Evolutionary conservation across 92 coral and sea anemone species (phyloP), one percentile per base, ranked within the genome.

Genomic region (Porites rus): DNA sequence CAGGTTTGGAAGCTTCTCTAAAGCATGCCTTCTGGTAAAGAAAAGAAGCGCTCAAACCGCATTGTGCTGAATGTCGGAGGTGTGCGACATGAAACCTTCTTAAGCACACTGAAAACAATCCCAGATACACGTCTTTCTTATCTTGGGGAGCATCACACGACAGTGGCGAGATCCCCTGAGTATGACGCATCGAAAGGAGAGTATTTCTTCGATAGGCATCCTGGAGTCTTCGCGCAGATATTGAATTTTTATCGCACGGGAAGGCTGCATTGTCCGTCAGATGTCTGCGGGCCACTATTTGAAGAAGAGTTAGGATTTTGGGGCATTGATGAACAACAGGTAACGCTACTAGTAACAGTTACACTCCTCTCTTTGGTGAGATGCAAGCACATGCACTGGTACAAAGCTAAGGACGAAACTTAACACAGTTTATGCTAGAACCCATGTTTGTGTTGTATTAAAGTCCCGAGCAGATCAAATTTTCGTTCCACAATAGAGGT

Each of bases 191-290:
- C 91, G 5, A 90, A 93, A 64, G 91, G 84, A 58, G 99, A 97
- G 89, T 97, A 95, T 74, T 97, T 97, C 66, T 97, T 97, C 63
- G 99, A 97, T 81, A 91, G 99, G 16, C 99, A 97, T 77, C 99
- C 99, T 0, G 97, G 98, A 6, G 95, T 95, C 3, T 97, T 97
- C 56, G 91, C 99, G 21, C 98, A 97, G 70, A 92, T 97, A 59
- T 75, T 97, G 53, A 97, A 97, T 80, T 97, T 95, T 76, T 97
- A 95, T 65, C 95, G 99, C 81, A 97, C 98, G 7, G 99, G 99
- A 70, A 97, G 91, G 63, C 92, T 97, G 53, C 99, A 97, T 73
- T 96, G 98, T 38, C 99, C 99, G 0, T 83, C 95, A 21, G 98
- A 95, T 52, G 93, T 95, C 4, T 97, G 99, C 61, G 99, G 99